Evolutionary conservation across 2,113 vertebrate species (phyloP), one percentile per base, ranked within the genome.

Genomic region (Albula glossodonta): DNA sequence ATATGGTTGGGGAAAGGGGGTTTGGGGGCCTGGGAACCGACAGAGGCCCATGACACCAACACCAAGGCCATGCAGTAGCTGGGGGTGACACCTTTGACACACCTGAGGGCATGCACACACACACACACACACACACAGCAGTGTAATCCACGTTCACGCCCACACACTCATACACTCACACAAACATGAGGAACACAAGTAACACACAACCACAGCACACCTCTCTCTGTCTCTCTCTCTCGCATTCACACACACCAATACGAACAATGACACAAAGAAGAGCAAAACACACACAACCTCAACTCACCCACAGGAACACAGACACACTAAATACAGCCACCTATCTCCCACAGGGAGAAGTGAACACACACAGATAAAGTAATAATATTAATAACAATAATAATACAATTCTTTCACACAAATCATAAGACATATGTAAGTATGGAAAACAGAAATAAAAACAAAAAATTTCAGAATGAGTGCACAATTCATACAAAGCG

Each of bases 41-140:
- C 49, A 25, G 31, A 81, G 78, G 57, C 51, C 51, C 70, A 15
- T 13, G 93, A 89, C 87, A 93, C 53, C 53, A 41, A 6, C 53
- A 56, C 91, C 92, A 89, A 80, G 94, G 94, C 92, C 97, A 98
- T 97, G 96, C 97, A 95, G 91, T 92, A 93, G 95, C 92, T 93
- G 93, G 94, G 93, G 94, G 60, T 92, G 94, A 89, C 53, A 7
- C 90, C 85, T 87, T 92, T 87, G 93, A 94, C 53, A 95, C 94
- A 96, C 88, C 89, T 94, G 89, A 95, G 90, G 83, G 93, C 95
- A 97, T 97, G 97, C 63, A 19, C 50, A 81, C 57, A 50, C 51
- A 41, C 77, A 83, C 81, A 93, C 95, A 97, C 97, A 96, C 96
- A 95, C 91, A 94, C 94, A 94, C 89, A 96, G 19, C 22, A 56